Conservation (phyloP, 2,113 vertebrate genomes). For the Prochilodus magdalenae region DNA sequence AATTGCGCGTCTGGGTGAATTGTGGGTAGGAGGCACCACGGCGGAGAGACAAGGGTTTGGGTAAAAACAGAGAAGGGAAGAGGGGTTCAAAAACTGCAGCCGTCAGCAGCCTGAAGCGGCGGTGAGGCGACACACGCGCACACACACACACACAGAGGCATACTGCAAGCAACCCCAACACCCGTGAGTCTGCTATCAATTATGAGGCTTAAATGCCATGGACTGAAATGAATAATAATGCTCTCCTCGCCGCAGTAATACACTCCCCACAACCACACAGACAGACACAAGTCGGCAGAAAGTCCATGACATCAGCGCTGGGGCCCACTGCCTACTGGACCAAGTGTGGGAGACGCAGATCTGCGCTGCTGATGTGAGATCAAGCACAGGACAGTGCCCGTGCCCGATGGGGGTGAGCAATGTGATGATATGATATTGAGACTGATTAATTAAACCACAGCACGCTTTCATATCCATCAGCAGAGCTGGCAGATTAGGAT, state of each 20-base stretch:
- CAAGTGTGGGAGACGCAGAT: conserved; percentile 38
- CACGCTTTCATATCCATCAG: no score
- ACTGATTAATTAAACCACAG: not conserved
- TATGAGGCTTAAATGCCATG: conserved; percentile 68
- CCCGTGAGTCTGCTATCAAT: conserved; percentile 72
- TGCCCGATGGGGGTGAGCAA: not conserved
- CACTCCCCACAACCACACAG: conserved; percentile 70
- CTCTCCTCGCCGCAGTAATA: conserved; percentile 59
- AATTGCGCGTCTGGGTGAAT: conserved; percentile 13
- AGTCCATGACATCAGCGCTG: conserved; percentile 69
- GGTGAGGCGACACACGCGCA: conserved; percentile 62
- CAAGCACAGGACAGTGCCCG: conserved; percentile 5
- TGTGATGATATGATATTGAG: not conserved
- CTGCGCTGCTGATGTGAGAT: conserved; percentile 16
- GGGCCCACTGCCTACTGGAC: conserved; percentile 47
- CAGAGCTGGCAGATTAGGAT: no score
- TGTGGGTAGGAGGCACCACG: conserved; percentile 1
- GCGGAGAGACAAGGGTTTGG: conserved; percentile 29
- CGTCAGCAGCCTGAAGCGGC: conserved; percentile 56
- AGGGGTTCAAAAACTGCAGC: conserved; percentile 59
- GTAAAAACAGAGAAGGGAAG: conserved; percentile 13
- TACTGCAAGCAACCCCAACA: conserved; percentile 45
- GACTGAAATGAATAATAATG: conserved; percentile 74
- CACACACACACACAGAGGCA: conserved; percentile 53
- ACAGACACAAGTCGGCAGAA: conserved; percentile 65